Conservation (phyloP, 2,888 invertebrate species). For the Epirrhoe tristata region DNA sequence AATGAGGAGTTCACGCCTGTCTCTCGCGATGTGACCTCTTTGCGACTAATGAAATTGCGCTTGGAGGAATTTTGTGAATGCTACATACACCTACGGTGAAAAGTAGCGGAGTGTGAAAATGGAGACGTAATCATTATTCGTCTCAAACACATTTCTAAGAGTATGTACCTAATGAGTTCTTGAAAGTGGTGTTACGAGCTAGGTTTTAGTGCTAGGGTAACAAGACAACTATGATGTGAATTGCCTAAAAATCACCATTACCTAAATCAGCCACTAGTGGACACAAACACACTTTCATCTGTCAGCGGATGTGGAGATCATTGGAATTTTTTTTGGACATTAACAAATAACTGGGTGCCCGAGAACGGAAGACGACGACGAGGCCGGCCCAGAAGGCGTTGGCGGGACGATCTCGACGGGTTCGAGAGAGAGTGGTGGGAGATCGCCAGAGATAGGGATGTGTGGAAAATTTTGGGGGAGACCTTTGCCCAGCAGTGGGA, state of each 20-base stretch:
- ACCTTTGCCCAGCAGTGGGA: too few relatives aligned
- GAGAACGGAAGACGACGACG: too few relatives aligned
- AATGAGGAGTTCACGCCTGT: constrained; percentile 67
- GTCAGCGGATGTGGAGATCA: too few relatives aligned
- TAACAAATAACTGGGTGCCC: too few relatives aligned
- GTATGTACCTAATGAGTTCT: constrained; percentile 15
- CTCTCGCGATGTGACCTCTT: constrained; percentile 60
- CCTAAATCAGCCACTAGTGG: background rate
- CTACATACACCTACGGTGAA: constrained; percentile 36
- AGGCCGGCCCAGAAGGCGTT: too few relatives aligned
- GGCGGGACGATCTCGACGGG: too few relatives aligned
- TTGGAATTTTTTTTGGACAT: too few relatives aligned
- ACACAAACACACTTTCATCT: background rate
- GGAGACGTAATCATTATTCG: constrained; percentile 42
- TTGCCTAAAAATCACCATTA: too few relatives aligned
- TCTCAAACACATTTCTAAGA: constrained; percentile 23
- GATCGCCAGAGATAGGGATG: too few relatives aligned
- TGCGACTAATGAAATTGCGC: constrained; percentile 73
- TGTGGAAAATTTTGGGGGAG: too few relatives aligned
- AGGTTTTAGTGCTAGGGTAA: background rate
- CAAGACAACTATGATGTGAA: background rate
- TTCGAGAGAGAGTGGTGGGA: too few relatives aligned
- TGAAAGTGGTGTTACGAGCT: constrained; percentile 4
- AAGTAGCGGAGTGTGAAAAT: constrained; percentile 43
- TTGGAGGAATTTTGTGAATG: constrained; percentile 53